Evolutionary conservation across 1,140 invertebrate genomes (phyloP), one percentile per base, ranked within the genome.

Genomic region (Leptopilina clavipes): DNA sequence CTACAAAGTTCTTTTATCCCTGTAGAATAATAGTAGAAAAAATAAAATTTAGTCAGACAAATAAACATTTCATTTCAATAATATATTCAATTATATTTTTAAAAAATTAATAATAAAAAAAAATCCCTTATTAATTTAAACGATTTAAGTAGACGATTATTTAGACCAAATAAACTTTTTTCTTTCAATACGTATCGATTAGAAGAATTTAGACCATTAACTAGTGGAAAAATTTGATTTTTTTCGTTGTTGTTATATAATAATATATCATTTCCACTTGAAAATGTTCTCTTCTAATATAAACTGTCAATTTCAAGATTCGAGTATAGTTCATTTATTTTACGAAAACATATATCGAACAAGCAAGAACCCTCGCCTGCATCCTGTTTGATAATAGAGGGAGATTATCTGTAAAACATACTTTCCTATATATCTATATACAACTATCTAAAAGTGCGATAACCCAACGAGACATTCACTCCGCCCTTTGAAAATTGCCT

Each of bases 381-480:
- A 31, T 65, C 11, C 59, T 65, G 19, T 31, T 22, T 31, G 59
- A 65, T 65, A 65, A 22, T 65, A 12, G 25, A 65, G 59, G 59
- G 59, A 31, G 59, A 65, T 65, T 65, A 37, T 25, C 59, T 31
- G 22, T 25, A 65, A 31, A 65, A 65, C 22, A 31, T 65, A 65
- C 22, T 65, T 65, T 65, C 25, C 59, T 65, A 65, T 65, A 65
- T 65, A 65, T 65, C 59, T 65, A 65, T 65, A 65, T n/a, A n/a
- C 59, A 65, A 65, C 59, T 65, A 65, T 65, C 59, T 65, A 65
- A 65, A 65, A 65, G 59, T 65, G 59, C 14, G 59, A 65, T 65
- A 65, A 65, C 59, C 59, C 22, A 31, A 65, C 22, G 59, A 37
- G 59, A 65, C 22, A 31, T 65, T 12, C 19, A 65, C 59, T 65